Percentiles rank a stretch among this genome's conserved stretches.
Evolutionary conservation across 2,113 vertebrate genomes (phyloP).

Genomic region (Brevimyrus niger): DNA sequence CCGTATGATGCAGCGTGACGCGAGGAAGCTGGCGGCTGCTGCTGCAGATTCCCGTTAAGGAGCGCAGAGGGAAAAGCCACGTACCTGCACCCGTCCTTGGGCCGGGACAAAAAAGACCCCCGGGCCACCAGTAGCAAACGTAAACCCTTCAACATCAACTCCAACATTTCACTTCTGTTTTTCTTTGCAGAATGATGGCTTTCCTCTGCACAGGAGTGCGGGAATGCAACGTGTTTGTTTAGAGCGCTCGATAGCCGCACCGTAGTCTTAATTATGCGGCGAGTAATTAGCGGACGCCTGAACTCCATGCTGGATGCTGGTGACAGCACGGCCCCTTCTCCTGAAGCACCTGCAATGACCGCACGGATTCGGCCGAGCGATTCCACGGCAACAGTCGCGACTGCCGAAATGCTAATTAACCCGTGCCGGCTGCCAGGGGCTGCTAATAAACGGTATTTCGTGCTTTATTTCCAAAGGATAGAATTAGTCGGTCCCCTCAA

Average conservation of each 20-base stretch:
- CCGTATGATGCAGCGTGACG: background rate
- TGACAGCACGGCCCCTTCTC: background rate
- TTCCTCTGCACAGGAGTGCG: background rate
- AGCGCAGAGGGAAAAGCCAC: background rate
- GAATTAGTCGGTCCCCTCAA: background rate
- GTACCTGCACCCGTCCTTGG: background rate
- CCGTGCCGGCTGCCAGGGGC: background rate
- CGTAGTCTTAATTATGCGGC: background rate
- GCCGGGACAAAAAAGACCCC: background rate
- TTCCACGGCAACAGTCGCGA: background rate
- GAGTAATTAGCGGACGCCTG: background rate
- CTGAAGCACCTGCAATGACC: background rate
- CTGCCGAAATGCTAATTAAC: background rate
- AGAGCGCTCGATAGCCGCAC: background rate
- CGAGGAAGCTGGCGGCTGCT: background rate
- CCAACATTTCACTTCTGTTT: background rate
- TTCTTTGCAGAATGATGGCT: background rate
- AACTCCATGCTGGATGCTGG: background rate
- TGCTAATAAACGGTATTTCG: background rate
- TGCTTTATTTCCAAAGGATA: background rate
- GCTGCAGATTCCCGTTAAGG: background rate
- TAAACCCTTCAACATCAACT: background rate
- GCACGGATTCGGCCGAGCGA: background rate
- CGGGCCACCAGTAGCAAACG: background rate
- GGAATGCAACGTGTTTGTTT: background rate